Percentiles rank a stretch among this genome's conserved stretches.
phyloP scores from a whole-genome alignment of 1,140 invertebrate species.

The Melitaea cinxia region DNA sequence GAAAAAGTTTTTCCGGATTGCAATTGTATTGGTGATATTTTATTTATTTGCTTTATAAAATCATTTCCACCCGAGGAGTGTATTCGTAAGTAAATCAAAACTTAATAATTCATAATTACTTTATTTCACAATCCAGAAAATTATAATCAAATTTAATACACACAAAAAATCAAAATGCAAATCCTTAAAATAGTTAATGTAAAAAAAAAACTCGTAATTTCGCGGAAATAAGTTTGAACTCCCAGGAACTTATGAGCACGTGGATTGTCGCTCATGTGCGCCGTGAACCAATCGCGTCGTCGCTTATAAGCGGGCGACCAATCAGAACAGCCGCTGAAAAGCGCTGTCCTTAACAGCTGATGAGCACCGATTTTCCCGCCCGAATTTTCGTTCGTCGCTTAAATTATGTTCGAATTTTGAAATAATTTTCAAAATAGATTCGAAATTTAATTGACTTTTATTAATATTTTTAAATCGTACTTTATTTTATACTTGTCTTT shows the following conservation, averaged over 20 bases:
- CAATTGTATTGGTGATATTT: neutral
- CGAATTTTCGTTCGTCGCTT: neutral
- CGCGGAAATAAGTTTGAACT: constrained; percentile 46
- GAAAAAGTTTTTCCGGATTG: neutral
- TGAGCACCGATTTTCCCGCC: constrained; percentile 54
- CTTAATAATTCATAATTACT: neutral
- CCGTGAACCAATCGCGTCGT: constrained; percentile 65
- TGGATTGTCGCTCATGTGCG: constrained; percentile 71
- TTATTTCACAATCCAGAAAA: neutral
- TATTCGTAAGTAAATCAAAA: constrained; percentile 9
- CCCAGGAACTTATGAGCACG: constrained; percentile 76
- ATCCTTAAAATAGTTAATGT: neutral
- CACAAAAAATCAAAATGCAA: neutral
- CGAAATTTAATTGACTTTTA: neutral
- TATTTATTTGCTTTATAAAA: constrained; percentile 2
- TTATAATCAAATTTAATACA: neutral
- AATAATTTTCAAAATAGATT: neutral
- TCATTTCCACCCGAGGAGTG: neutral
- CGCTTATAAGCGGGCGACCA: constrained; percentile 76
- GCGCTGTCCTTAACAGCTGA: constrained; percentile 68
- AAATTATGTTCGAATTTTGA: neutral
- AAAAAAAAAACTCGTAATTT: neutral
- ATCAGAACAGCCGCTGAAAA: constrained; percentile 64
- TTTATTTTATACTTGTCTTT: neutral
- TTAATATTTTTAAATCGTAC: neutral